These are phyloP conservation scores for Nephotettix cincticeps DNA, from an alignment of 1,140 invertebrate genomes.

Conservation along the genomic window DNA sequence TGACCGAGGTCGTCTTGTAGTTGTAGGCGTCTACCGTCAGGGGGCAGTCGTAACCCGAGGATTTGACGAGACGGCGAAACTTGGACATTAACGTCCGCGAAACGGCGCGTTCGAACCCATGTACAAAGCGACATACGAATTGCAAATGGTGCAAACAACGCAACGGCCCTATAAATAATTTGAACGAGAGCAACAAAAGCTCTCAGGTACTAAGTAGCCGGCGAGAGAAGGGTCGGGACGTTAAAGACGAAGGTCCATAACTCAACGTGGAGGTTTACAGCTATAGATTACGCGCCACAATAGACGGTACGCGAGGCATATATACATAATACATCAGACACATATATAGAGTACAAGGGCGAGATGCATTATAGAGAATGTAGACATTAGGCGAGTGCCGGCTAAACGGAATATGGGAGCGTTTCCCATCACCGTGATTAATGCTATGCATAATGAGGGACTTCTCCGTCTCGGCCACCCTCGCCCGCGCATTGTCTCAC, in stretches of 20 bases:
- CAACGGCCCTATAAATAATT: conserved; percentile 2
- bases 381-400: conserved; percentile 11
- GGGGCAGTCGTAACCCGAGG: no score
- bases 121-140: conserved; percentile 3
- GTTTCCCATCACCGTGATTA: conserved; percentile 10
- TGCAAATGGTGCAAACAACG: neutral
- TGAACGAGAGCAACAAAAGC: neutral
- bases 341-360: conserved; percentile 21
- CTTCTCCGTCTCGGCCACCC: neutral
- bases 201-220: neutral
- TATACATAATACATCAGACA: conserved; percentile 25
- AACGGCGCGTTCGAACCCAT: neutral
- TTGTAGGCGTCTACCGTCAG: no score
- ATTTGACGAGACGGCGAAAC: no score
- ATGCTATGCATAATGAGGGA: conserved; percentile 22
- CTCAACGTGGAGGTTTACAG: neutral
- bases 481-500: no score
- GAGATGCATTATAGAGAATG: conserved; percentile 22
- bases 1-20: no score
- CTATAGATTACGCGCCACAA: conserved; percentile 4
- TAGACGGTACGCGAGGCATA: neutral
- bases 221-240: neutral
- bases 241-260: neutral
- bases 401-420: conserved; percentile 20
- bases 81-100: no score